These are phyloP conservation scores for Microcebus tavaratra DNA, from an alignment of 2,113 vertebrate species.

Conservation along the genomic window DNA sequence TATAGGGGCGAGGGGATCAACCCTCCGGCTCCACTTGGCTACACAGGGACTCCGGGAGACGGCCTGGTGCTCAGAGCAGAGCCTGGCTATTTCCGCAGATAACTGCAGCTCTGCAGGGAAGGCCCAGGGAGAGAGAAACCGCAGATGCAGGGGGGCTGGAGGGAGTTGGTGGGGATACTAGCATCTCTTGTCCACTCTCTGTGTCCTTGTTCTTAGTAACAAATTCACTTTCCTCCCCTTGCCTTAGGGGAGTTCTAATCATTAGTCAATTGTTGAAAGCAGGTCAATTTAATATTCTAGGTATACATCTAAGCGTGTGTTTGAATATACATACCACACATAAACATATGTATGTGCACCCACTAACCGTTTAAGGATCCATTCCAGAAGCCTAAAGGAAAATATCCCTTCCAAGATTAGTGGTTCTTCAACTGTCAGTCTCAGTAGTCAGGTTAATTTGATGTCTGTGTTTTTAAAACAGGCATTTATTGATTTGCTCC, in stretches of 20 bases:
- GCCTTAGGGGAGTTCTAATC: not conserved
- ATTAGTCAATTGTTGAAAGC: not conserved
- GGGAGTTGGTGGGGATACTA: not conserved
- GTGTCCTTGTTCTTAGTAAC: not conserved
- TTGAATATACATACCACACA: fast-evolving
- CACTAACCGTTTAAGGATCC: fast-evolving
- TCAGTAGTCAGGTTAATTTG: not conserved
- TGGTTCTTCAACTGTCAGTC: not conserved
- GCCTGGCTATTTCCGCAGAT: constrained; percentile 84
- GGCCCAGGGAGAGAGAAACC: constrained; percentile 73
- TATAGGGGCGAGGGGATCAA: constrained; percentile 87
- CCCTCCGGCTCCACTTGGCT: constrained; percentile 90
- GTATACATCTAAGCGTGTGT: not conserved
- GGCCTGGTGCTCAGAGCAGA: constrained; percentile 72
- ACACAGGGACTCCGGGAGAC: constrained; percentile 81
- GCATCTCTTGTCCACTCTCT: not conserved
- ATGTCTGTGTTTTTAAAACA: constrained; percentile 42
- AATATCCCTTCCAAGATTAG: not conserved
- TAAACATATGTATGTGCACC: not conserved
- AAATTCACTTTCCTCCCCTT: fast-evolving
- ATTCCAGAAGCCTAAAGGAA: constrained; percentile 13
- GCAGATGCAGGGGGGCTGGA: constrained; percentile 20
- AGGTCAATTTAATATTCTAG: not conserved
- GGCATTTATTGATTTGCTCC: not conserved
- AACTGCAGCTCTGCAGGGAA: constrained; percentile 77